Conservation (phyloP, 2,113 vertebrate genomes). For the Grammomys dolichurus region DNA sequence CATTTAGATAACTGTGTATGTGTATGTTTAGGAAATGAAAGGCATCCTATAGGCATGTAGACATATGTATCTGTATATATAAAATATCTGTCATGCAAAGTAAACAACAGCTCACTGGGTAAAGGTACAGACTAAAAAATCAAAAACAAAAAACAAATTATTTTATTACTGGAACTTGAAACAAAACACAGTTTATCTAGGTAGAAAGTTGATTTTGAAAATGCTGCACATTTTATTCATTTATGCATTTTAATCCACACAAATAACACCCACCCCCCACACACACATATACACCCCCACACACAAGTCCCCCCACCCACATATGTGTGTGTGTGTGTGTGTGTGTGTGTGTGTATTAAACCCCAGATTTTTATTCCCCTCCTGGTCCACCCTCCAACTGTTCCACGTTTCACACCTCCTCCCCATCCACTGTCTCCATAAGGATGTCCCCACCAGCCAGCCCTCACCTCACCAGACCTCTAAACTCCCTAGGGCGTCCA, state of each 20-base stretch:
- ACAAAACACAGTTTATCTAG: neutral
- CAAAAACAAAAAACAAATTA: neutral
- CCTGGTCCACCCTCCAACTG: too few relatives aligned
- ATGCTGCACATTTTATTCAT: neutral
- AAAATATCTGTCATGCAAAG: neutral
- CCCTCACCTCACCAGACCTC: too few relatives aligned
- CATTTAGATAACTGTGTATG: neutral
- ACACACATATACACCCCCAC: neutral
- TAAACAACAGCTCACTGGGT: neutral
- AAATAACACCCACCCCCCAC: neutral
- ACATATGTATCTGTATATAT: neutral
- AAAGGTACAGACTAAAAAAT: neutral
- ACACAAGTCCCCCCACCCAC: too few relatives aligned
- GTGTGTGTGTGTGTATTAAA: too few relatives aligned
- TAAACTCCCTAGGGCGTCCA: too few relatives aligned
- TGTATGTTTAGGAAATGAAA: neutral
- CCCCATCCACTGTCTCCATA: too few relatives aligned
- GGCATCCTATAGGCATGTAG: neutral
- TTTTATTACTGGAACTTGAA: neutral
- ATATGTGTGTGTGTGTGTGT: too few relatives aligned
- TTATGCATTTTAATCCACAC: too few relatives aligned
- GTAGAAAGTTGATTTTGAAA: neutral
- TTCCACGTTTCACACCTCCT: too few relatives aligned
- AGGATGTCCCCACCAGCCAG: too few relatives aligned
- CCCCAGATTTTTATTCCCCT: too few relatives aligned